Evolutionary conservation across 2,797 vertebrate genomes (phyloP).

Genomic region (Limosa lapponica): DNA sequence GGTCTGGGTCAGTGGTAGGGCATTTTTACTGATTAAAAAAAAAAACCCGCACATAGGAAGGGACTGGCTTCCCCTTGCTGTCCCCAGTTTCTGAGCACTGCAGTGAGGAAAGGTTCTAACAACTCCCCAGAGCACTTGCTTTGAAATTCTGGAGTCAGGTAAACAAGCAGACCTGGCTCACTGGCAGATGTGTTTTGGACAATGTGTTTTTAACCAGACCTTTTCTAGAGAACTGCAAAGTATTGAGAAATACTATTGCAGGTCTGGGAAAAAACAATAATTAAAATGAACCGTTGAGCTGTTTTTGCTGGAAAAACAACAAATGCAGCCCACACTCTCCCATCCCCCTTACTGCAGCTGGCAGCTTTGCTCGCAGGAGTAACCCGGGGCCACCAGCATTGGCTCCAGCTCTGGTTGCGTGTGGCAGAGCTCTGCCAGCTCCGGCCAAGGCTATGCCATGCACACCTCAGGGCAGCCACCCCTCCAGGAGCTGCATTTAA

Average conservation of each 20-base stretch:
- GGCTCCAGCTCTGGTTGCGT: rapidly evolving
- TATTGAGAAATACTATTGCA: background rate
- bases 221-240: constrained; percentile 14
- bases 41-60: background rate
- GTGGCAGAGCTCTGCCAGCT: background rate
- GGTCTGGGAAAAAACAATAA: constrained; percentile 19
- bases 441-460: rapidly evolving
- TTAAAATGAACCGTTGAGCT: constrained; percentile 28
- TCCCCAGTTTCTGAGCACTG: background rate
- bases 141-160: background rate
- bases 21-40: background rate
- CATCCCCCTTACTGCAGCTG: background rate
- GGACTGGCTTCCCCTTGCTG: background rate
- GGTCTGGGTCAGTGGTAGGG: background rate
- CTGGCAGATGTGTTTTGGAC: background rate
- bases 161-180: background rate
- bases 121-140: background rate
- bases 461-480: background rate
- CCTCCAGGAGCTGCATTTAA: background rate
- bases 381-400: background rate
- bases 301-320: constrained; percentile 47
- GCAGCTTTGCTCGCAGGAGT: background rate
- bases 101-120: background rate
- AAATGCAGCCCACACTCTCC: constrained; percentile 22
- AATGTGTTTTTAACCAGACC: background rate